Base-by-base conservation (phyloP, 35 echinoderm and acorn worm species). In the Acanthaster planci region DNA sequence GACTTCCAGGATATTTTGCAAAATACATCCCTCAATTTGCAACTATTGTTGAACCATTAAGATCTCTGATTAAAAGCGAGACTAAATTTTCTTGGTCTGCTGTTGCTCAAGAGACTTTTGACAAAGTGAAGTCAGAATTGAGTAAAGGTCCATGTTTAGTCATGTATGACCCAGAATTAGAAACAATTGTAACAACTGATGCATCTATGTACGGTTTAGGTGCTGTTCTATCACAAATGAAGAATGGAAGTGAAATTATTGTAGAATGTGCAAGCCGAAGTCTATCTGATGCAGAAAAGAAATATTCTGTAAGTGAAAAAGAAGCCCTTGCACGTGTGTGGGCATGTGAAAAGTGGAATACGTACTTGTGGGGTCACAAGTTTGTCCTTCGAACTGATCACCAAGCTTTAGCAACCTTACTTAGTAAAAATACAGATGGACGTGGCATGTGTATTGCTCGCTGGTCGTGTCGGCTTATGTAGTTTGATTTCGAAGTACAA, bases 381-480 rank as follows among this genome's bases (percentile, higher is more conserved):
- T 90, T 90, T 40, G 27, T 81, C 8, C 84, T 94, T n/a, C 51
- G 82, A 21, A 82, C 84, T n/a, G 77, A 87, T 82, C 90, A 92
- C 21, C 31, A 75, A 7, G 27, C 83, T 2, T 67, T 85, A 0
- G 60, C 42, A 2, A 82, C 55, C 7, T 42, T 87, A 21, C 53
- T 92, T 6, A 21, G 27, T 16, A 44, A 67, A 31, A 39, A 32
- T 55, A 51, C 79, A 0, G 55, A 60, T 5, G 60, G 82, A 29
- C 21, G 64, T 29, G 53, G 80, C 0, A 83, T 90, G 79, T n/a
- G 88, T 0, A 90, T 84, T 60, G 50, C 51, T 1, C 1, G 52
- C 23, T 88, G 86, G 86, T 77, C 38, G 30, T 52, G 29, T 4
- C 39, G 64, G 32, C 68, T 84, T 0, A 39, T 76, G 14, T 39